Percentiles rank a stretch among this genome's conserved stretches.
phyloP scores from a whole-genome alignment of 2,113 vertebrate genomes.

The Pomatorhinus ruficollis region DNA sequence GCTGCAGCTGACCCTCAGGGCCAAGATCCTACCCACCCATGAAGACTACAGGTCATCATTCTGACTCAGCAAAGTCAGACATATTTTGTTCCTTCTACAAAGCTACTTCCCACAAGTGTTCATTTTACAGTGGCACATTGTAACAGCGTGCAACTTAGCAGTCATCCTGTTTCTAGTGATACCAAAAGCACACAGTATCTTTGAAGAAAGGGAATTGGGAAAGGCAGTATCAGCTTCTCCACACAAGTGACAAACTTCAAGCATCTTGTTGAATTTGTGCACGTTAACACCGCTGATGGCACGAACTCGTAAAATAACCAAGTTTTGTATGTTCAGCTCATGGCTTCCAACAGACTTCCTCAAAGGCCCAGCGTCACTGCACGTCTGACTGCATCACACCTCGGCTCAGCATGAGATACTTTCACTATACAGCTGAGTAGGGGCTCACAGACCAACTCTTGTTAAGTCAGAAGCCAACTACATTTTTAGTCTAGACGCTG shows the following conservation, averaged over 20 bases:
- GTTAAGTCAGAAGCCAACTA: not conserved
- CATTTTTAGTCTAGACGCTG: not conserved
- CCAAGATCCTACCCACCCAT: not conserved
- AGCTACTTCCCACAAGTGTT: not conserved
- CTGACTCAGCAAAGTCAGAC: not conserved
- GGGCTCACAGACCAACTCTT: not conserved
- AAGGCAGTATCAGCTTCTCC: not conserved
- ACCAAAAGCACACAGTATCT: not conserved
- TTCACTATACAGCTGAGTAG: not conserved
- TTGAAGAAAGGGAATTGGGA: not conserved
- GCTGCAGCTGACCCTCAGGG: not conserved
- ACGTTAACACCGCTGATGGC: not conserved
- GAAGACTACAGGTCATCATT: not conserved
- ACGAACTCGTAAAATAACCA: not conserved
- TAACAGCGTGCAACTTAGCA: not conserved
- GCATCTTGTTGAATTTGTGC: not conserved
- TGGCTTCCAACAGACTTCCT: not conserved
- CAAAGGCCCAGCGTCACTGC: not conserved
- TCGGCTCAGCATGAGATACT: not conserved
- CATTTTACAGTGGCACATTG: not conserved
- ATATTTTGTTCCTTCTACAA: not conserved
- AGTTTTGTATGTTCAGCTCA: not conserved
- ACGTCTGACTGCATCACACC: accelerated
- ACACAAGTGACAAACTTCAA: not conserved
- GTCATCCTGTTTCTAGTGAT: not conserved